Conservation (phyloP, 2,888 invertebrate genomes). For the Phania funesta region DNA sequence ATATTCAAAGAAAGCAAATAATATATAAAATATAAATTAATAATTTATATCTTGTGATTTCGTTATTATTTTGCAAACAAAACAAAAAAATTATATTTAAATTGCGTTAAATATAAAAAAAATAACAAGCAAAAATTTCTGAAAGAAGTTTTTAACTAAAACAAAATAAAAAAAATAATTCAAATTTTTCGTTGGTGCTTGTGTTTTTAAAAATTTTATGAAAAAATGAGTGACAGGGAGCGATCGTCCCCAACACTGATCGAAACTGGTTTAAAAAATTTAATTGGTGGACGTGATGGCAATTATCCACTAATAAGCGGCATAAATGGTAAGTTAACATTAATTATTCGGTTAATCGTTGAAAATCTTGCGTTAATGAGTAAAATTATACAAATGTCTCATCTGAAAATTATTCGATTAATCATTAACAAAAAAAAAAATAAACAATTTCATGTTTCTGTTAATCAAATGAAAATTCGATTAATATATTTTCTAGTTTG, state of each 20-base stretch:
- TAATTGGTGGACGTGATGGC: conserved; percentile 89
- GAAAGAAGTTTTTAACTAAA: conserved; percentile 42
- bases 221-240: conserved; percentile 92
- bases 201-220: conserved; percentile 77
- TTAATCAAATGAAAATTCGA: too few species aligned
- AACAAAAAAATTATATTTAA: conserved; percentile 10
- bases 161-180: background rate
- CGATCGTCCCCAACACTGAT: conserved; percentile 93
- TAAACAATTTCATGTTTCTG: too few species aligned
- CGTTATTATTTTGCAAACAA: background rate
- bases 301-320: conserved; percentile 90
- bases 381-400: background rate
- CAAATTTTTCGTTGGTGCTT: conserved; percentile 55
- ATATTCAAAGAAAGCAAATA: background rate
- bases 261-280: conserved; percentile 91
- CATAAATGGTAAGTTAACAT: conserved; percentile 83
- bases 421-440: background rate
- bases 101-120: conserved; percentile 8
- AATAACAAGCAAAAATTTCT: conserved; percentile 22
- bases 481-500: too few species aligned
- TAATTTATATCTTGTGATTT: conserved; percentile 51
- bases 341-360: too few species aligned
- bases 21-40: background rate
- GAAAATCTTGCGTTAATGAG: too few species aligned
- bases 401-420: background rate